These are phyloP conservation scores for Cosmorhoe ocellata DNA, from an alignment of 2,888 invertebrate genomes.

Conservation along the genomic window DNA sequence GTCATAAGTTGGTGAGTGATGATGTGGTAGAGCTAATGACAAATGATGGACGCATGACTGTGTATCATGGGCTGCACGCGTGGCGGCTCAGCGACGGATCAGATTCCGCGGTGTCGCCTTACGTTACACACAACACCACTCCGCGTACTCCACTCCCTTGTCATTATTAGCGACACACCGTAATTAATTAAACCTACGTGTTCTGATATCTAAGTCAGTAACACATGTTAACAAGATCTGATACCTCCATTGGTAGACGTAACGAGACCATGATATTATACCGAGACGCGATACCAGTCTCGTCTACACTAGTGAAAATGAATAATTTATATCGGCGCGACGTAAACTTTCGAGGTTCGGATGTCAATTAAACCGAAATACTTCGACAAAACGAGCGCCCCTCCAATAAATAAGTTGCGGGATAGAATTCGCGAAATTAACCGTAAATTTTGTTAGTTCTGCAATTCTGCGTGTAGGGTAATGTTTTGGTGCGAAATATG, in stretches of 20 bases:
- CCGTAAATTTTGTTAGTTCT: conserved; percentile 54
- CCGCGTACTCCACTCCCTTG: conserved; percentile 47
- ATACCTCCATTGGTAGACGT: conserved; percentile 44
- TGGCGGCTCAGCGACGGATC: conserved; percentile 33
- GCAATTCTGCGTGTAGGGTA: conserved; percentile 68
- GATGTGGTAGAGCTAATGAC: conserved; percentile 51
- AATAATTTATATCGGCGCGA: conserved; percentile 59
- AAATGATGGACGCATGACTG: conserved; percentile 60
- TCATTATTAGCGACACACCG: conserved; percentile 63
- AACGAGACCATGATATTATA: conserved; percentile 51
- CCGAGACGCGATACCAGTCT: conserved; percentile 47
- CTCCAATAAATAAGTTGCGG: conserved; percentile 64
- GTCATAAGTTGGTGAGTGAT: conserved; percentile 33
- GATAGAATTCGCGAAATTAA: conserved; percentile 73
- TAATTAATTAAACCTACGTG: conserved; percentile 65
- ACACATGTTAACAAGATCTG: conserved; percentile 63
- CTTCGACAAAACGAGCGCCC: conserved; percentile 54
- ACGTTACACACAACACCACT: conserved; percentile 44
- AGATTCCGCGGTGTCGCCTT: conserved; percentile 52
- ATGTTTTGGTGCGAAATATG: conserved; percentile 66
- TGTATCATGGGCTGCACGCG: conserved; percentile 22
- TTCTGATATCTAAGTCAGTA: conserved; percentile 57
- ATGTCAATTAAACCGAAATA: conserved; percentile 70
- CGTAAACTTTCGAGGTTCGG: conserved; percentile 53
- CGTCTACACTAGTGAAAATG: conserved; percentile 51